Percentiles rank a stretch among this genome's conserved stretches.
Conservation (phyloP, 2,888 invertebrate species). For the Andrena chrysosceles region DNA sequence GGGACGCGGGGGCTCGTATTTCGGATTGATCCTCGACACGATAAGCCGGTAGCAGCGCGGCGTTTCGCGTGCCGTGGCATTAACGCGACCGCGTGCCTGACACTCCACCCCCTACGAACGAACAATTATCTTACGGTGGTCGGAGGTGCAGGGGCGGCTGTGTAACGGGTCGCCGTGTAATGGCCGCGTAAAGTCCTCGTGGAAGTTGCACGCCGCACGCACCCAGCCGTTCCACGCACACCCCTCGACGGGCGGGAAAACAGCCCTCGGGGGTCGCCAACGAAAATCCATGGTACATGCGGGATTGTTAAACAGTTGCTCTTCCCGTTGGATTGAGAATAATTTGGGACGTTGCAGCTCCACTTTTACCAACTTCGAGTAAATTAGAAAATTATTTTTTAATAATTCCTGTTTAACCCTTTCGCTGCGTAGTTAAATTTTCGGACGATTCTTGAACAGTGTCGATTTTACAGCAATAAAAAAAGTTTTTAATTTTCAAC, state of each 20-base stretch:
- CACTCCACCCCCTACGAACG: slow-evolving; percentile 59
- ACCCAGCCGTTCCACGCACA: slow-evolving; percentile 15
- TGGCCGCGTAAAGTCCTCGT: slow-evolving; percentile 68
- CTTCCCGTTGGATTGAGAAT: too few species aligned
- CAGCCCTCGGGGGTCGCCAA: neutral
- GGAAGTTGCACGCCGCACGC: slow-evolving; percentile 69
- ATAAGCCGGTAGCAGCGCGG: slow-evolving; percentile 38
- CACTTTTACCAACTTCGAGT: too few species aligned
- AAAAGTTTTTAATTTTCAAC: too few species aligned
- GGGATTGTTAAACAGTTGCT: too few species aligned
- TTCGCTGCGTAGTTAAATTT: too few species aligned
- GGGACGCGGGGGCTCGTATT: neutral
- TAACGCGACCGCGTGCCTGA: slow-evolving; percentile 56
- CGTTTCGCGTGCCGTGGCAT: slow-evolving; percentile 59
- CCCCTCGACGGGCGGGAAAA: neutral
- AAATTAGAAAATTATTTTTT: too few species aligned
- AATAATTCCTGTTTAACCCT: too few species aligned
- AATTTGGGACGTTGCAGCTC: too few species aligned
- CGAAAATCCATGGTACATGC: slow-evolving; percentile 28
- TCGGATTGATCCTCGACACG: slow-evolving; percentile 26
- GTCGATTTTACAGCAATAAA: too few species aligned
- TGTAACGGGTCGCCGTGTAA: slow-evolving; percentile 64
- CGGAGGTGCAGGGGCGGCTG: slow-evolving; percentile 39
- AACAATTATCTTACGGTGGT: slow-evolving; percentile 68
- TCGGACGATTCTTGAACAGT: too few species aligned